Evolutionary conservation across 2,113 vertebrate genomes (phyloP), one percentile per base, ranked within the genome.

Genomic region (Trichomycterus rosablanca): DNA sequence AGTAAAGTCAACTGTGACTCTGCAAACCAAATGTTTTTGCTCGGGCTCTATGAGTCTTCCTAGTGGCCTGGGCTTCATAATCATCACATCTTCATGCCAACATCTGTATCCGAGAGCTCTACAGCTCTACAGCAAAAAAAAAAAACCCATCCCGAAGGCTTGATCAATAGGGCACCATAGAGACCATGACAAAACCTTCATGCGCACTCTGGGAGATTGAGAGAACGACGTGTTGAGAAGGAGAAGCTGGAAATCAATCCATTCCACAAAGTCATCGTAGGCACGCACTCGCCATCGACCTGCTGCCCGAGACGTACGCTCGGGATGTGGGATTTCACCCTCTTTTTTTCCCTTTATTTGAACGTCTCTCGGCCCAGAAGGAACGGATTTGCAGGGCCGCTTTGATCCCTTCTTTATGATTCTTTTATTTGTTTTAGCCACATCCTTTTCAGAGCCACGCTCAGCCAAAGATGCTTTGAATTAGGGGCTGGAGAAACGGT

Each of bases 391-490:
- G 81, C 81, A 82, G 70, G 4, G 56, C 66, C 1, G 46, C 91
- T 93, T 93, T 94, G 92, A 95, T 92, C 91, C 88, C 78, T 64
- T 71, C 85, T 83, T 82, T 78, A 81, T 87, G 85, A 86, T 82
- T 89, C 74, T 88, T 89, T 89, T 82, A 88, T 91, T 90, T 89
- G 88, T 76, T 85, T 88, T 78, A 86, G 86, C 89, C 92, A 91
- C 89, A 91, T 91, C 92, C 90, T 92, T 78, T 84, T 86, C 63
- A 76, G 76, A 56, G 72, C 78, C 64, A 76, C 85, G 80, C 87
- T 89, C 79, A 52, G 79, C 77, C 67, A 79, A 90, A 93, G 84
- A 89, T 93, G 91, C 87, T 94, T 91, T 86, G 81, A 87, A 93
- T 93, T 92, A 94, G 78, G 71, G 56, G 72, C 55, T 56, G 68